A percentile compares a stretch with the other conserved stretches of the same genome.
Conservation (phyloP, 2,888 invertebrate species). For the Eristalis pertinax region DNA sequence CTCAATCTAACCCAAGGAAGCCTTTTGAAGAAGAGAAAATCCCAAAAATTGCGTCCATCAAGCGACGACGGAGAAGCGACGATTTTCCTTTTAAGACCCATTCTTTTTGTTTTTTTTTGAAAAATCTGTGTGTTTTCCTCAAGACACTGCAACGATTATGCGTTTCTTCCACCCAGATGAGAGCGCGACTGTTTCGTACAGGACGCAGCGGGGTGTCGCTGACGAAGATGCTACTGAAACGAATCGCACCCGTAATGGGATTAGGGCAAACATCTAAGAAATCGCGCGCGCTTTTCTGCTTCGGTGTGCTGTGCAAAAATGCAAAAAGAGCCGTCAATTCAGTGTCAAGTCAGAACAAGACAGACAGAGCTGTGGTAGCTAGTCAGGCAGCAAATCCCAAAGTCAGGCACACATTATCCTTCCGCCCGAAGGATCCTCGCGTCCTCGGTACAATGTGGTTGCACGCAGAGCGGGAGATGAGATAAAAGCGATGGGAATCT, state of each 20-base stretch:
- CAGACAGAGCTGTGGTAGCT: conserved; percentile 39
- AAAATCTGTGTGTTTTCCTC: conserved; percentile 1
- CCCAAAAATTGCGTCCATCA: conserved; percentile 33
- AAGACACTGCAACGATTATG: conserved; percentile 45
- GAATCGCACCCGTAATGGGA: conserved; percentile 61
- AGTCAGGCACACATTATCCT: conserved; percentile 53
- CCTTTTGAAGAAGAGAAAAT: conserved; percentile 15
- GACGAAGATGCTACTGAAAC: conserved; percentile 25
- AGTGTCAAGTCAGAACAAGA: conserved; percentile 43
- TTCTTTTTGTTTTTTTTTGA: neutral
- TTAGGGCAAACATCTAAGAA: conserved; percentile 62
- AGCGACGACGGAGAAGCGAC: neutral
- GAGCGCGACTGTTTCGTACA: too few relatives aligned
- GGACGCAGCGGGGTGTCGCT: neutral
- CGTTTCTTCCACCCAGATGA: neutral
- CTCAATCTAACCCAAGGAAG: conserved; percentile 44
- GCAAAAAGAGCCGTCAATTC: conserved; percentile 70
- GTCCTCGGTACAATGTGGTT: conserved; percentile 28
- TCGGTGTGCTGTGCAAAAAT: conserved; percentile 54
- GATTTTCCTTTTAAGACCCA: conserved; percentile 5
- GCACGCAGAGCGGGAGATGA: conserved; percentile 7
- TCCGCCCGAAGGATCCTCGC: conserved; percentile 39
- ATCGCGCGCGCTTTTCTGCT: conserved; percentile 62
- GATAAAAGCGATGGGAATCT: conserved; percentile 33
- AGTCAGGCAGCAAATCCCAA: conserved; percentile 60